Evolutionary conservation across 2,888 invertebrate genomes (phyloP), one percentile per base, ranked within the genome.

Genomic region (Pycnomerus fuliginosus): DNA sequence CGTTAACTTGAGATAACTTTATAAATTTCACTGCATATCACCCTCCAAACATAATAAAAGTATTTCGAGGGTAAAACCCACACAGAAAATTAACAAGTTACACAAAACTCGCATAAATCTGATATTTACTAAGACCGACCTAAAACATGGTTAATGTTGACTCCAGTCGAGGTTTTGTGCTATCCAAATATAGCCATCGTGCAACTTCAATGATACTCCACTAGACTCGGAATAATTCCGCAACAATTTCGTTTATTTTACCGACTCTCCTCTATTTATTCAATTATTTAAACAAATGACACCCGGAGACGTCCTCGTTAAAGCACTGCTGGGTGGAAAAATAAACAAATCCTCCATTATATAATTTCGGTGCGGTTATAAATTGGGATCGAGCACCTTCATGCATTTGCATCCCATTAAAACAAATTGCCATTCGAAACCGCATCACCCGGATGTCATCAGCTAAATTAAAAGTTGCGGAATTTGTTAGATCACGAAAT

Each of bases 1-100:
- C 16, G 33, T 32, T 7, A 45, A 46, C 46, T 46, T 45, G 34
- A 15, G 40, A 40, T 39, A 35, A 45, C 39, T 40, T 39, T 35
- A 35, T 7, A 12, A 11, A 14, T 16, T 11, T 25, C 12, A n/a
- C n/a, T n/a, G n/a, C n/a, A n/a, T n/a, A n/a, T n/a, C n/a, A n/a
- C 28, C 29, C 24, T 5, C 29, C 12, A 32, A 39, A 39, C 16
- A 31, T 39, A 39, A 39, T 39, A 39, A 39, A 39, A 39, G 39
- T 39, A 39, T 39, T 31, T 39, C 32, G 16, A 39, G 31, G 39
- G 39, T 25, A 31, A 32, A 32, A 38, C n/a, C n/a, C n/a, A 39
- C 31, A 41, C 41, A 28, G 27, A n/a, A 34, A 33, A 41, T 34
- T 29, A 29, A 32, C 29, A 41, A 34, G 41, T 41, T 34, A 41